Evolutionary conservation across 2,113 vertebrate genomes (phyloP), one percentile per base, ranked within the genome.

Genomic region (Shinisaurus crocodilurus): DNA sequence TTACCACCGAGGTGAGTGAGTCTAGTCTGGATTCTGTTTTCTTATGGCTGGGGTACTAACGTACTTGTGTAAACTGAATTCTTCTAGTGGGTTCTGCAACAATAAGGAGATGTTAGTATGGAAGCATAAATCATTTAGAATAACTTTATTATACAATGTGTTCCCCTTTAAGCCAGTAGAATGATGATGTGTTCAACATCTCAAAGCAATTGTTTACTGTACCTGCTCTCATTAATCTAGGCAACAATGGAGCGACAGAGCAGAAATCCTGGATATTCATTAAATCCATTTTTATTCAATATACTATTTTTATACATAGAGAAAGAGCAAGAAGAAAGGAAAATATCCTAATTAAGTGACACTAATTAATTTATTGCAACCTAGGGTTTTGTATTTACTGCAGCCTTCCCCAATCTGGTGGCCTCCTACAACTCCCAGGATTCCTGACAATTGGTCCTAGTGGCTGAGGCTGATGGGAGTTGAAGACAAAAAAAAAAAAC

Each of bases 241-340:
- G 1, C 60, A 15, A 0, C 88, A 85, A 75, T 74, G 29, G 0
- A 20, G 1, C 0, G 67, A n/a, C 80, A 74, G 29, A 74, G 57
- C 27, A 83, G 40, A 60, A 89, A 83, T 60, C 5, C 29, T 45
- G 32, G 40, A 63, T 48, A 83, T 29, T 86, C 7, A 5, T 1
- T 0, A 7, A 18, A 0, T 0, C 0, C 1, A 54, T 5, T 82
- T 63, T 81, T 0, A 1, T 85, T 89, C 70, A 54, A 37, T 50
- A 94, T 63, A 3, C 40, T 82, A 43, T 8, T 13, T 40, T 67
- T 90, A 92, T 88, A 0, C 3, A 48, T 27, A 37, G 0, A 63
- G 3, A 40, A 81, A 1, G 34, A 85, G 89, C 89, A 70, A 25
- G 76, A 88, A 69, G 57, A 91, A 89, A 94, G 74, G 48, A 25